These are phyloP conservation scores for Mastigias papua DNA, from an alignment of 30 jellyfish, hydroid and myxozoan species.

Conservation along the genomic window DNA sequence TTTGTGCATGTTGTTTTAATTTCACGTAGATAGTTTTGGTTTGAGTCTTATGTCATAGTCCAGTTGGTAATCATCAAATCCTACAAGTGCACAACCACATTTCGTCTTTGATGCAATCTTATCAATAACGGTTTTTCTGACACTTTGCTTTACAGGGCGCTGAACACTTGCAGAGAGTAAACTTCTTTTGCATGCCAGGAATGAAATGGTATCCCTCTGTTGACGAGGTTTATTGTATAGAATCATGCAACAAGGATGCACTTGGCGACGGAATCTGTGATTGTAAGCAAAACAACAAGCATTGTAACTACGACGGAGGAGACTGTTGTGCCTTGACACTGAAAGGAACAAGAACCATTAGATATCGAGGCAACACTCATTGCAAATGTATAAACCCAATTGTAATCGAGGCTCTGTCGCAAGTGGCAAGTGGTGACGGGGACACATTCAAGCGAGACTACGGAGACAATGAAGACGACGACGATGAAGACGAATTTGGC, in stretches of 20 bases:
- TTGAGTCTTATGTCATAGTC: too few relatives aligned
- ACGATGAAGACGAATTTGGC: constrained; percentile 24
- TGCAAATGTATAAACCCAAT: constrained; percentile 39
- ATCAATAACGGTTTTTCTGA: too few relatives aligned
- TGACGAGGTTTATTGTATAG: constrained; percentile 40
- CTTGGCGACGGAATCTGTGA: constrained; percentile 84
- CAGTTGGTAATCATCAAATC: too few relatives aligned
- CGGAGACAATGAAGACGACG: constrained; percentile 42
- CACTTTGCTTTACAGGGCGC: constrained; percentile 26
- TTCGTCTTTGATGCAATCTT: too few relatives aligned
- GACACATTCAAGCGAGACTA: neutral
- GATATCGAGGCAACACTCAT: neutral
- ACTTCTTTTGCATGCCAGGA: constrained; percentile 73
- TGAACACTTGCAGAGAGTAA: constrained; percentile 3
- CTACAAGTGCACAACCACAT: too few relatives aligned
- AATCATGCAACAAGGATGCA: constrained; percentile 35
- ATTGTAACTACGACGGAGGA: constrained; percentile 90
- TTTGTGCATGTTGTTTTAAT: too few relatives aligned
- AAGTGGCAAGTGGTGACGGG: constrained; percentile 48
- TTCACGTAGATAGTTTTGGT: too few relatives aligned
- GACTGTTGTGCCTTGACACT: constrained; percentile 77
- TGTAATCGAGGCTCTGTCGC: neutral
- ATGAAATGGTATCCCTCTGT: constrained; percentile 74
- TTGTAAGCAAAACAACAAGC: constrained; percentile 82
- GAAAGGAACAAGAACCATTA: neutral